Conservation (phyloP, 2,888 invertebrate genomes). For the Coenonympha arcania region DNA sequence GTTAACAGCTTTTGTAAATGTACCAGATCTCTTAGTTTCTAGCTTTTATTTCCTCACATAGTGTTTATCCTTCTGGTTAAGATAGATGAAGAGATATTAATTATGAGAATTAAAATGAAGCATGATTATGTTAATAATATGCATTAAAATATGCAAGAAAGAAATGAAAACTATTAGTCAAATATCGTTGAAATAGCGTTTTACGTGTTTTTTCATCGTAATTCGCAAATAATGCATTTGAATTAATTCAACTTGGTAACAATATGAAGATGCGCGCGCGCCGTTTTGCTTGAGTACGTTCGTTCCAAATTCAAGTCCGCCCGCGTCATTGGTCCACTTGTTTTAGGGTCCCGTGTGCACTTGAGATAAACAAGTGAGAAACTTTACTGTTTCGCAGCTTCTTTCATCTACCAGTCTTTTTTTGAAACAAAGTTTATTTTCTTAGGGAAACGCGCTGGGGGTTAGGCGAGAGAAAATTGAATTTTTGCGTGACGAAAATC, state of each 20-base stretch:
- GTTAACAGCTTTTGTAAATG: too few relatives aligned
- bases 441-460: too few relatives aligned
- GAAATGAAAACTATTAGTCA: background rate
- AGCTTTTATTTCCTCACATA: too few relatives aligned
- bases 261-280: slow-evolving; percentile 32
- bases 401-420: background rate
- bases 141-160: background rate
- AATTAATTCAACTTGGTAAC: slow-evolving; percentile 14
- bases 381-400: background rate
- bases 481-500: too few relatives aligned
- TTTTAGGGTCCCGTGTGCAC: slow-evolving; percentile 30
- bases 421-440: too few relatives aligned
- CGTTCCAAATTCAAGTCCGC: slow-evolving; percentile 37
- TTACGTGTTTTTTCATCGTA: background rate
- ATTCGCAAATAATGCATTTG: slow-evolving; percentile 13
- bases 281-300: slow-evolving; percentile 34
- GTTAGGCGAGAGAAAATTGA: too few relatives aligned
- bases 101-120: too few relatives aligned
- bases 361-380: background rate
- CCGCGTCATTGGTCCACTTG: slow-evolving; percentile 37
- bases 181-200: background rate
- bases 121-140: background rate
- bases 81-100: too few relatives aligned
- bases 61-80: too few relatives aligned
- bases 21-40: too few relatives aligned